Evolutionary conservation across 1,140 invertebrate genomes (phyloP), one percentile per base, ranked within the genome.

Genomic region (Panagrolaimus sp.): DNA sequence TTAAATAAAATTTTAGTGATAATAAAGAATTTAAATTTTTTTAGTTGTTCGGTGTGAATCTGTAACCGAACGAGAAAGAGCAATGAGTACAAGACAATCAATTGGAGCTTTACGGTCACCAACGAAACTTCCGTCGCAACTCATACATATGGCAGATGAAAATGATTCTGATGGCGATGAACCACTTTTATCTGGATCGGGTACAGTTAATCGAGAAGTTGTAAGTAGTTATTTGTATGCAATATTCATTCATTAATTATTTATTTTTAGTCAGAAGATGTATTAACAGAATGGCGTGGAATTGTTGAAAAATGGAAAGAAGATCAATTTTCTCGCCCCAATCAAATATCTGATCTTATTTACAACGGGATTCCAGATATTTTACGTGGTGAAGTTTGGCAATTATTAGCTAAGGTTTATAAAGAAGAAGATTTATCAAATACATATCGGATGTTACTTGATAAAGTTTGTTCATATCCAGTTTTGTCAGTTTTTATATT

Each of bases 371-470:
- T 98, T 69, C 96, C 96, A 0, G 94, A 98, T 85, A 92, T 78
- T 1, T 85, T 99, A 2, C 87, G 96, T 55, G 94, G 93, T 0
- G 93, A 97, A 86, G 93, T 98, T 21, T 98, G 96, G 96, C 92
- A 95, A 81, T 88, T 95, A 65, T 86, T 99, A 69, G 90, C 93
- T 44, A 90, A 90, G 67, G 89, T 91, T 67, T 90, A 93, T 77
- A 88, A 89, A 77, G 90, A 91, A 71, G 87, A 88, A 64, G 88
- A 90, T 65, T 90, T 78, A 21, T 45, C 55, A 24, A 45, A 76
- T 32, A 71, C 70, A n/a, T 78, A 78, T 66, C 70, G 48, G 24
- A 77, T 75, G 65, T 43, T 81, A 1, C 46, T 80, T 8, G 76
- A 78, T 46, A 79, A 78, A 66, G 73, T 74, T 17, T 14, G 17